Percentiles rank a stretch among this genome's conserved stretches.
Evolutionary conservation across 2,797 vertebrate genomes (phyloP).

Genomic region (Anguilla marmorata): DNA sequence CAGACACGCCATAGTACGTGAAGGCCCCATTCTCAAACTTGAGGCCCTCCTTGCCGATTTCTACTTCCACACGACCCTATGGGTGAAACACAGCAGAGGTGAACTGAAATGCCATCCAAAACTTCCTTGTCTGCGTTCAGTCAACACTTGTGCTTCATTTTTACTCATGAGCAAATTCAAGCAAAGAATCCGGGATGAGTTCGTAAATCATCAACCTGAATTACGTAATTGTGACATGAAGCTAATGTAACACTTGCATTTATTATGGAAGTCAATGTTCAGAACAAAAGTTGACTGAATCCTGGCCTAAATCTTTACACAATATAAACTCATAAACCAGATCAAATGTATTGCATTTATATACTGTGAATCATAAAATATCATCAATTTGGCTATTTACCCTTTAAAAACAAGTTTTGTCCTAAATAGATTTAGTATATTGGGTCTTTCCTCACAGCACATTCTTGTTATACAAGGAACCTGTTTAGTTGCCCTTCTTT

Average conservation of each 20-base stretch:
- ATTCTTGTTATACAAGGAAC: background rate
- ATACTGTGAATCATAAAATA: too few species aligned
- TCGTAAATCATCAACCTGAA: background rate
- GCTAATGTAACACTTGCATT: background rate
- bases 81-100: slow-evolving; percentile 9
- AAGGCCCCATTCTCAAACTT: slow-evolving; percentile 93
- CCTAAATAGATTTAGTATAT: background rate
- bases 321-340: background rate
- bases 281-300: too few species aligned
- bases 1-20: slow-evolving; percentile 88
- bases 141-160: background rate
- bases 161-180: too few species aligned
- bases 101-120: background rate
- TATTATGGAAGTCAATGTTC: background rate
- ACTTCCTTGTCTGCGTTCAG: background rate
- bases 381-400: too few species aligned
- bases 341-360: too few species aligned
- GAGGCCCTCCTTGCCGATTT: slow-evolving; percentile 90
- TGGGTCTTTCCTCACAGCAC: background rate
- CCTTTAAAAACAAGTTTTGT: background rate
- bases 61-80: slow-evolving; percentile 89
- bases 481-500: background rate
- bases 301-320: slow-evolving; percentile 11
- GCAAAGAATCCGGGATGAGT: background rate
- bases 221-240: background rate